Evolutionary conservation across 2,113 vertebrate genomes (phyloP).

Genomic region (Ochotona princeps): DNA sequence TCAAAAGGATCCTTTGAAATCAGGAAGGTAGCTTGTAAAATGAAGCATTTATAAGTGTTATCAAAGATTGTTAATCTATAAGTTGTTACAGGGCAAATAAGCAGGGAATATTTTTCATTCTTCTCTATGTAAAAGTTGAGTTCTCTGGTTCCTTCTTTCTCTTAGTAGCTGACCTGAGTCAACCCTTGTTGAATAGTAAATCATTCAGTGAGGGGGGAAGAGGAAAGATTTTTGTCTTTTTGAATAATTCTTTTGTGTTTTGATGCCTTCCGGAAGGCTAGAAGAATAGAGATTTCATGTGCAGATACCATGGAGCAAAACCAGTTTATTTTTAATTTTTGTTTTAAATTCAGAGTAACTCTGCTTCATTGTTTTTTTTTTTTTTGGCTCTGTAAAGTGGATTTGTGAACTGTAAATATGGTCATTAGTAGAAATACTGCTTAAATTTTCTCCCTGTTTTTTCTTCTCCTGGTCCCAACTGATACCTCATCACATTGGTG

Average conservation of each 20-base stretch:
- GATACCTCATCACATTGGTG: background rate
- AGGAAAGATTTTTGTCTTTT: background rate
- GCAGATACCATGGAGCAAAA: background rate
- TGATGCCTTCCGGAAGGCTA: conserved; percentile 5
- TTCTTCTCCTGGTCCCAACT: background rate
- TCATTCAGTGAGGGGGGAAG: conserved; percentile 8
- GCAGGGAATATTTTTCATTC: background rate
- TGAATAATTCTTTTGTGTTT: conserved; percentile 34
- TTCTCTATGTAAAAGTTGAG: background rate
- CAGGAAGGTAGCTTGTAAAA: conserved; percentile 55
- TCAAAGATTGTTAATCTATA: background rate
- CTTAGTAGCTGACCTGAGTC: conserved; percentile 16
- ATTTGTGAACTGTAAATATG: background rate
- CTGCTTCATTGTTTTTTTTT: background rate
- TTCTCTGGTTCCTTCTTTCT: background rate
- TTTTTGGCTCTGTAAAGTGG: background rate
- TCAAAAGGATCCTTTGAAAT: conserved; percentile 65
- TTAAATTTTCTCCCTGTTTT: background rate
- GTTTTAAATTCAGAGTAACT: background rate
- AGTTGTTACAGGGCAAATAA: conserved; percentile 13
- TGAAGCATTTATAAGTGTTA: conserved; percentile 63
- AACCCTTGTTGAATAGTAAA: conserved; percentile 42
- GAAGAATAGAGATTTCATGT: conserved; percentile 39
- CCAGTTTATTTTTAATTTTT: background rate
- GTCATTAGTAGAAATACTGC: background rate